Conservation (phyloP, 92 coral and sea anemone genomes). For the Porites rus region DNA sequence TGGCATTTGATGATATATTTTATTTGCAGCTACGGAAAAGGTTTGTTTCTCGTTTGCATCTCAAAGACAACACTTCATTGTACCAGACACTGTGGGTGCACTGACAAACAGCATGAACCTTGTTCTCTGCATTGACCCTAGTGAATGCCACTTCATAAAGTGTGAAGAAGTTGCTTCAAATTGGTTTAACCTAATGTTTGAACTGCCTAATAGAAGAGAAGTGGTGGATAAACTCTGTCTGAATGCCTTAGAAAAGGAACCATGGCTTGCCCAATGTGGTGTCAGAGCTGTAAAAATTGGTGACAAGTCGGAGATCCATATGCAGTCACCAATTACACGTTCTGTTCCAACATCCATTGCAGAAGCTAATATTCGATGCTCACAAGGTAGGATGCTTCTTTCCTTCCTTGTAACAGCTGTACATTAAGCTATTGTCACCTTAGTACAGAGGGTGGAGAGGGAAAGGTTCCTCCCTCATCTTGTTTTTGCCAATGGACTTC, state of each 20-base stretch:
- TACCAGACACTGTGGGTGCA: not conserved
- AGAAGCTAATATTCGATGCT: too few relatives aligned
- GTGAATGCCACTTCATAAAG: not conserved
- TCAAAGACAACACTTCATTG: not conserved
- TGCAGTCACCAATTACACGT: constrained; percentile 9
- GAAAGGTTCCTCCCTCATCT: too few relatives aligned
- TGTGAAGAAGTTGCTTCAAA: not conserved
- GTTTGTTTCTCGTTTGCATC: constrained; percentile 4
- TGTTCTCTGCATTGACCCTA: not conserved
- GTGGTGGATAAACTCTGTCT: constrained; percentile 1
- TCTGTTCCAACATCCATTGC: not conserved
- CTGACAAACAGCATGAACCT: not conserved
- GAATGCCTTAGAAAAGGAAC: not conserved
- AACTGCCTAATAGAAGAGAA: constrained; percentile 8
- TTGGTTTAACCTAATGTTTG: constrained; percentile 18
- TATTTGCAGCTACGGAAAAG: not conserved
- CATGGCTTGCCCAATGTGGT: constrained; percentile 15
- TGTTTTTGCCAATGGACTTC: too few relatives aligned
- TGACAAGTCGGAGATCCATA: constrained; percentile 1
- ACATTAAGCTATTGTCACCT: too few relatives aligned
- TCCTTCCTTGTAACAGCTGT: too few relatives aligned
- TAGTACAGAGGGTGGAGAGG: too few relatives aligned
- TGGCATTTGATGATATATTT: not conserved
- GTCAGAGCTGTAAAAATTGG: constrained; percentile 38
- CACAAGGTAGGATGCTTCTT: not conserved